Evolutionary conservation across 2,113 vertebrate genomes (phyloP).

Genomic region (Ageneiosus marmoratus): DNA sequence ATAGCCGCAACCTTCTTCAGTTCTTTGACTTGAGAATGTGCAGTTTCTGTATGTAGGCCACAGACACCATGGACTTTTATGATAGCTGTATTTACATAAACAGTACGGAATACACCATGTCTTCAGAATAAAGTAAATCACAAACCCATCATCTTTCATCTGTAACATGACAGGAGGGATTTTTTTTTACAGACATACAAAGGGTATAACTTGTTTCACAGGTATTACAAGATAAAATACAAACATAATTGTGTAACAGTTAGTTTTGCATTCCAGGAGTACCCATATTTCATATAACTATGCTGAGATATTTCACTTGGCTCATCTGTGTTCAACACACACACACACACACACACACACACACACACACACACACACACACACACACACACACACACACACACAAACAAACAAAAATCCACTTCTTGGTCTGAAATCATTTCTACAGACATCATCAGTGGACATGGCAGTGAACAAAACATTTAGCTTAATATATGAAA

Average conservation of each 20-base stretch:
- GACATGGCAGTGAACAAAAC: background rate
- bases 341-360: too few relatives aligned
- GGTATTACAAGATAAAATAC: too few relatives aligned
- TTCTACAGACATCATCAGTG: background rate
- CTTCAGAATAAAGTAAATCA: background rate
- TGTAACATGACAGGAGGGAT: too few relatives aligned
- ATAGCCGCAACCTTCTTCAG: background rate
- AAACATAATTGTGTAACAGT: background rate
- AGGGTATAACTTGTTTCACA: background rate
- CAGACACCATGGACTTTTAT: background rate
- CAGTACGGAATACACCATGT: background rate
- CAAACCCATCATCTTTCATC: background rate
- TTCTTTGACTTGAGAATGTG: too few relatives aligned
- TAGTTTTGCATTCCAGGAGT: background rate
- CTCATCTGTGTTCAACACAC: too few relatives aligned
- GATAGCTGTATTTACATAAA: too few relatives aligned
- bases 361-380: too few relatives aligned
- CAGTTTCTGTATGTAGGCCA: too few relatives aligned
- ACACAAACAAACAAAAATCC: too few relatives aligned
- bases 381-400: too few relatives aligned
- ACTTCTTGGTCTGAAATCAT: too few relatives aligned
- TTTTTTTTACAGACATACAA: background rate
- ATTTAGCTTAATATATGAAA: background rate
- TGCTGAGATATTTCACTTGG: too few relatives aligned
- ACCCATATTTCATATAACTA: background rate